Evolutionary conservation across 2,113 vertebrate species (phyloP), one percentile per base, ranked within the genome.

Genomic region (Redunca redunca): DNA sequence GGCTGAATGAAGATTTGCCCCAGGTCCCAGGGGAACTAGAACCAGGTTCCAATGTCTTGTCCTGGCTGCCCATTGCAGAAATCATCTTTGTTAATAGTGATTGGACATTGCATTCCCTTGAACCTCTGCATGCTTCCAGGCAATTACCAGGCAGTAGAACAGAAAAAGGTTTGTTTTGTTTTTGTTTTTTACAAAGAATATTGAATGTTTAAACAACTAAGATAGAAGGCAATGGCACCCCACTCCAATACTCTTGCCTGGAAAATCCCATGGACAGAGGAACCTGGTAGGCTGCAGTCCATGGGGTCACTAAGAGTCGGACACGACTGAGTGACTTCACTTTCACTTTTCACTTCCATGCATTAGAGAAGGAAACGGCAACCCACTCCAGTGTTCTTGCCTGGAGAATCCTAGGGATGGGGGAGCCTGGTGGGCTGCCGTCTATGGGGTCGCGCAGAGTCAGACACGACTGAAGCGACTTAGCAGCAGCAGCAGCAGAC

Each of bases 141-240:
- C 9, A 74, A 62, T 74, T 50, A 62, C 16, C 40, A 48, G 43
- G 43, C 14, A 88, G 12, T 53, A 71, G 62, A 19, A 23, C 71
- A 74, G 67, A 43, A 78, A 78, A 78, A 26, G 40, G 74, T 46
- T 60, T 60, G 58, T 2, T 23, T 40, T 77, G 30, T 43, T 43
- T 28, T 28, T 81, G n/a, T 50, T 60, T 60, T 53, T 91, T 55
- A 48, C 7, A 86, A 94, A 85, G 10, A 89, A 88, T 55, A 58
- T 1, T 78, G 57, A 87, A 48, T 90, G 52, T 64, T 88, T 57
- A 88, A 81, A 67, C 30, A 74, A 81, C 71, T 46, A 74, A 62
- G 80, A 89, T 92, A 62, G 13, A 30, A 62, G 58, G 58, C 58
- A 30, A 15, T 30, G 58, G 58, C 58, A 62, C 28, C 58, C 58